Evolutionary conservation across 2,113 vertebrate genomes (phyloP).

Genomic region (Vombatus ursinus): DNA sequence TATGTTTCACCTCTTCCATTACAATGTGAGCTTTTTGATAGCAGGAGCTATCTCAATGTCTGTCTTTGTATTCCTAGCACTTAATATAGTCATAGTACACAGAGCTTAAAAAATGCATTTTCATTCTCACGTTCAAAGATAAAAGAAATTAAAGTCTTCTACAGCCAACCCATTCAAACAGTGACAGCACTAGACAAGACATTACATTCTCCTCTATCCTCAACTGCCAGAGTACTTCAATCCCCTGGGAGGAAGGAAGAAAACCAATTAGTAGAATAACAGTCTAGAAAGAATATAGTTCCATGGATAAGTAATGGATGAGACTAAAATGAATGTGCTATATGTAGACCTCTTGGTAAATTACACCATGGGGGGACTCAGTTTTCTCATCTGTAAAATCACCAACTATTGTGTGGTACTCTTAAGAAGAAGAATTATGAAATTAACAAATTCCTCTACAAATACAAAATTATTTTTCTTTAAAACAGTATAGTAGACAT

Average conservation of each 20-base stretch:
- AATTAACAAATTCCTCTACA: neutral
- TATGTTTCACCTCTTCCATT: no score
- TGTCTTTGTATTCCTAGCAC: neutral
- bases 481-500: neutral
- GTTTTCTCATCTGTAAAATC: slow-evolving; percentile 10
- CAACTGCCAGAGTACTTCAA: slow-evolving; percentile 37
- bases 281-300: neutral
- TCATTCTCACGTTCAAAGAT: neutral
- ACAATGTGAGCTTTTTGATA: no score
- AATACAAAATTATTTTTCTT: slow-evolving; percentile 13
- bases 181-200: neutral
- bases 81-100: neutral
- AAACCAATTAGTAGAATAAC: neutral
- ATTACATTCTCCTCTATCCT: slow-evolving; percentile 9
- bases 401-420: neutral
- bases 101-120: neutral
- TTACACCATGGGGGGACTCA: neutral
- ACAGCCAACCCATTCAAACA: slow-evolving; percentile 23
- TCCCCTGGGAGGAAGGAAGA: neutral
- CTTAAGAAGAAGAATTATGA: slow-evolving; percentile 1
- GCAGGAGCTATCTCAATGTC: neutral
- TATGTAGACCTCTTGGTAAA: neutral
- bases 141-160: slow-evolving; percentile 43
- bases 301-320: neutral
- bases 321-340: neutral